Evolutionary conservation across 2,113 vertebrate species (phyloP).

Genomic region (Otocyon megalotis): DNA sequence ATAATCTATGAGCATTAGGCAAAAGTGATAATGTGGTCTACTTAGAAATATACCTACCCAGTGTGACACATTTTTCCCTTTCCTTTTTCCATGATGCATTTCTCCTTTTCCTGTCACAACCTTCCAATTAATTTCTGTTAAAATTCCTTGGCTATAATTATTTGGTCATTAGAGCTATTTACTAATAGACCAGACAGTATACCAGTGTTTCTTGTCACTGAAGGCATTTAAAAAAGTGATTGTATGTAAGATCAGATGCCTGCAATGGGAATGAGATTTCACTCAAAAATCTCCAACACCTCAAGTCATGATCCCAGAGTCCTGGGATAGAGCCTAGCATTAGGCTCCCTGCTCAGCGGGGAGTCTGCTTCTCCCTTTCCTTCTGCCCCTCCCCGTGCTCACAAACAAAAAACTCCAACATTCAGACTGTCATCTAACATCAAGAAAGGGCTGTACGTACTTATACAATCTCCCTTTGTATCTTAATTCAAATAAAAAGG

Average conservation of each 20-base stretch:
- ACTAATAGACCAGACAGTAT: background rate
- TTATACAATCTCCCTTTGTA: background rate
- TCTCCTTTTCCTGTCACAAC: background rate
- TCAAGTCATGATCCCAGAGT: no score
- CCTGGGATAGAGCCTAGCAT: no score
- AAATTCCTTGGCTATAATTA: background rate
- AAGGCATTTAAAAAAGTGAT: background rate
- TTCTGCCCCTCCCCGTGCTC: no score
- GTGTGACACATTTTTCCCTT: background rate
- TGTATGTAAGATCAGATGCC: background rate
- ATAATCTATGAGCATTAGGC: background rate
- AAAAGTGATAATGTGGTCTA: background rate
- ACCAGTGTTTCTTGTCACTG: background rate
- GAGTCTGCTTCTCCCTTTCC: no score
- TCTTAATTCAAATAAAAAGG: constrained; percentile 43
- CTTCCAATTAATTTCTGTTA: constrained; percentile 30
- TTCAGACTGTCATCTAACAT: background rate
- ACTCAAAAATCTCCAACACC: background rate
- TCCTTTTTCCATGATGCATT: background rate
- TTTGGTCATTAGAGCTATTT: background rate
- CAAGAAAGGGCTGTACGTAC: background rate
- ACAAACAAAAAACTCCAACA: background rate
- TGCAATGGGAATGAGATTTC: background rate
- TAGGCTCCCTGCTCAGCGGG: no score
- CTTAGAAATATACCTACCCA: background rate